Conservation (phyloP, 2,113 vertebrate genomes). For the Epinephelus cyanopodus region DNA sequence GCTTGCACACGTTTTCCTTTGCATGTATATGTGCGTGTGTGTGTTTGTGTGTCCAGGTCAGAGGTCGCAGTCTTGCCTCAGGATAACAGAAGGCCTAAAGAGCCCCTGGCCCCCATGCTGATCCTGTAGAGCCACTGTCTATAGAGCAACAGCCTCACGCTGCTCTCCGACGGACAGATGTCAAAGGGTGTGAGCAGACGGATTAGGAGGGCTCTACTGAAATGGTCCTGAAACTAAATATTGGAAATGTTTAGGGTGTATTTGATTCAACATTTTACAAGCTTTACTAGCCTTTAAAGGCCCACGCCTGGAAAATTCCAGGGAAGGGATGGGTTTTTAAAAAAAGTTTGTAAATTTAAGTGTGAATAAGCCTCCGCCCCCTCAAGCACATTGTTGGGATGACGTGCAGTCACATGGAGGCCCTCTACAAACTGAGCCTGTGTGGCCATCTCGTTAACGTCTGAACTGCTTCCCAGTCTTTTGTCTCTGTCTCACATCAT, state of each 20-base stretch:
- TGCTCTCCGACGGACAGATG: conserved; percentile 50
- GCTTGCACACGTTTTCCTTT: conserved; percentile 37
- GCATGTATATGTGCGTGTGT: conserved; percentile 26
- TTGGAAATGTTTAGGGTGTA: conserved; percentile 18
- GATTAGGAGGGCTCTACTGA: conserved; percentile 10
- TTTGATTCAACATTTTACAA: conserved; percentile 30
- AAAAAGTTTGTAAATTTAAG: not conserved
- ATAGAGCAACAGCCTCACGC: conserved; percentile 29
- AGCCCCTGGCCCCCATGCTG: conserved; percentile 60
- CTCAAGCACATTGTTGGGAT: not conserved
- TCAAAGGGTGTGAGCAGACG: conserved; percentile 34
- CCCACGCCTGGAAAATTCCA: conserved; percentile 40
- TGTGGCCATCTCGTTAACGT: not conserved
- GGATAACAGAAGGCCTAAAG: conserved; percentile 64
- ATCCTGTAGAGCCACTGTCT: conserved; percentile 55
- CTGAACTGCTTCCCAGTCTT: conserved; percentile 20
- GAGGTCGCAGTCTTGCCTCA: conserved; percentile 62
- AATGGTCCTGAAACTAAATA: conserved; percentile 16
- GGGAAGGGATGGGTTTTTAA: conserved; percentile 18
- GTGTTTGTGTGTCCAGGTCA: conserved; percentile 62
- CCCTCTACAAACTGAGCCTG: not conserved
- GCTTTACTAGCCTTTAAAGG: not conserved
- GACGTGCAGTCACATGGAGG: not conserved
- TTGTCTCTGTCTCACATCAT: conserved; percentile 1
- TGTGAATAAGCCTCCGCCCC: not conserved